Evolutionary conservation across 2,113 vertebrate genomes (phyloP), one percentile per base, ranked within the genome.

Genomic region (Scatophagus argus): DNA sequence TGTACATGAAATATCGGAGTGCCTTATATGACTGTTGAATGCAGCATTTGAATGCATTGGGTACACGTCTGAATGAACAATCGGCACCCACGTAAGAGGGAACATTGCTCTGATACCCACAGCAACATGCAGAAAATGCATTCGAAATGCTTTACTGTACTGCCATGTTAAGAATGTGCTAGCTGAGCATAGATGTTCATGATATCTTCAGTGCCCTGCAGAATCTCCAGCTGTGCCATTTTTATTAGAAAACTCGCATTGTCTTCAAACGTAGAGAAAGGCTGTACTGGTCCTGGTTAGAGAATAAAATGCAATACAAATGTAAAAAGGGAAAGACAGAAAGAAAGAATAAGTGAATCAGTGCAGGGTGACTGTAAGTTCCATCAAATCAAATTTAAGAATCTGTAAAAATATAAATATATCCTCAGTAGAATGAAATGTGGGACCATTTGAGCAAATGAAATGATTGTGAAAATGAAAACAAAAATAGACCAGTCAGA

Each of bases 121-220:
- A 69, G 77, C 65, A 63, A 74, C 90, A 85, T 92, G 89, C 84
- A 86, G 72, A 44, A 16, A 86, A 87, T 86, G 80, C 63, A 82
- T 74, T 84, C 23, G 31, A 82, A 83, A 84, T 70, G 71, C 84
- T 77, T 73, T 17, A 74, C 58, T 74, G 44, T 51, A 29, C 11
- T 56, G 54, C 27, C 47, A 77, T 84, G 64, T 85, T 74, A 17
- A 36, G 34, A 76, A 75, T 65, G 56, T 65, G 77, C 49, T 29
- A 63, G 12, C 52, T 61, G 41, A 58, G 19, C 27, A 32, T 27
- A 46, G 41, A 65, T 55, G 31, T 62, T 86, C 69, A 79, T 72
- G 67, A 87, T 77, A 86, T 81, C 74, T 81, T 87, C 89, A 85
- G 89, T 85, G 81, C 47, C 79, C 72, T 81, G 75, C 69, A 86